Evolutionary conservation across 2,113 vertebrate genomes (phyloP).

Genomic region (human (Homo sapiens)): DNA sequence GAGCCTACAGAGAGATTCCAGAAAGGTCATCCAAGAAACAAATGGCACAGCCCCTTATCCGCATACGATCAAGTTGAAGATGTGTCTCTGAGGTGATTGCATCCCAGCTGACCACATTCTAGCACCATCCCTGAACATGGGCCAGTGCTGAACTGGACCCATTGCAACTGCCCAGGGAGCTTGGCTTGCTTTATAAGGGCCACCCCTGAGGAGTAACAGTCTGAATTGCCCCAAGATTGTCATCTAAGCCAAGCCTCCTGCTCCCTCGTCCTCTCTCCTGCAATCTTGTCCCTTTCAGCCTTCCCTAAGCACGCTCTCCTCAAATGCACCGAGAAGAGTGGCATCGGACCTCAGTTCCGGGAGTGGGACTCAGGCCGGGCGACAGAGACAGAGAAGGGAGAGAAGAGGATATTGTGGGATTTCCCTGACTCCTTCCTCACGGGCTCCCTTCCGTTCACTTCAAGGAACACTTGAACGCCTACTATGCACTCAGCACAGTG

Average conservation of each 20-base stretch:
- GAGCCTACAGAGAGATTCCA: too few species aligned
- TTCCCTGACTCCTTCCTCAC: not conserved
- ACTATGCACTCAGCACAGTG: rapidly evolving
- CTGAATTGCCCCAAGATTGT: not conserved
- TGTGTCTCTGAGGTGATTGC: rapidly evolving
- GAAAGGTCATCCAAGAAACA: not conserved
- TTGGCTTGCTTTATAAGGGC: not conserved
- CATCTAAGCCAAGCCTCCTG: not conserved
- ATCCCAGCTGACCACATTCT: not conserved
- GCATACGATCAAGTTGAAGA: not conserved
- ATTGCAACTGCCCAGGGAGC: not conserved
- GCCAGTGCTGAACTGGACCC: too few species aligned
- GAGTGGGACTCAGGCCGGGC: rapidly evolving
- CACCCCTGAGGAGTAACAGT: not conserved
- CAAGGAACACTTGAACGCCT: rapidly evolving
- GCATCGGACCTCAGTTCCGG: rapidly evolving
- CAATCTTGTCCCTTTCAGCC: not conserved
- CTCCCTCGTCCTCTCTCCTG: rapidly evolving
- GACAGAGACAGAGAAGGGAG: not conserved
- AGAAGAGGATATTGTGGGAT: rapidly evolving
- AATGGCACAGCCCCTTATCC: not conserved
- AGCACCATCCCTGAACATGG: not conserved
- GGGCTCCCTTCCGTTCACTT: not conserved
- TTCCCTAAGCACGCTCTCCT: rapidly evolving
- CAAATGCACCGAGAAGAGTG: rapidly evolving